A percentile compares a stretch with the other conserved stretches of the same genome.
Evolutionary conservation across 2,113 vertebrate genomes (phyloP).

Genomic region (Condylura cristata): DNA sequence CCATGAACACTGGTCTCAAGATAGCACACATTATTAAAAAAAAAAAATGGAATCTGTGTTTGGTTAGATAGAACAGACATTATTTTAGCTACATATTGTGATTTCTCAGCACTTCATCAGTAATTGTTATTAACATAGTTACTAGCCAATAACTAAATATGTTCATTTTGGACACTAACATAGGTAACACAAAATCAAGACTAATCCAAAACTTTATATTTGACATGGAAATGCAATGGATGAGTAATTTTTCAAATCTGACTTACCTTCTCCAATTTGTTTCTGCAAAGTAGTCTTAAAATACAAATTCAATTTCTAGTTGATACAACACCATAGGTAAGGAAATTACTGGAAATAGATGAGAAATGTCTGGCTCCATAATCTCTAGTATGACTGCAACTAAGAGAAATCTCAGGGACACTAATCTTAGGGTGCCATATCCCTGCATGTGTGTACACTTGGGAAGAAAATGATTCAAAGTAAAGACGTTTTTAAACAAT

Average conservation of each 20-base stretch:
- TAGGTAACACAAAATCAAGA: background rate
- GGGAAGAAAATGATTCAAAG: background rate
- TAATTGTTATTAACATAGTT: too few species aligned
- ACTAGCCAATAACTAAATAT: background rate
- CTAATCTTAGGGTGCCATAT: background rate
- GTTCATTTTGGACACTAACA: background rate
- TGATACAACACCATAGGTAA: background rate
- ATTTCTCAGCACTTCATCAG: background rate
- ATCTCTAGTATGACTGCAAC: background rate
- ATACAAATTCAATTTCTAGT: background rate
- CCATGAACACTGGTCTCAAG: too few species aligned
- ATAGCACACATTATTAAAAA: background rate
- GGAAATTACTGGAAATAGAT: background rate
- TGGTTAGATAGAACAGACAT: background rate
- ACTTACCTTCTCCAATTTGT: background rate
- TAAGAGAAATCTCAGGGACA: background rate
- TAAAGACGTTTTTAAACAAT: background rate
- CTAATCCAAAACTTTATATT: background rate
- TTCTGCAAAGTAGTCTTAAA: slow-evolving; percentile 15
- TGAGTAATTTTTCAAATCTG: background rate
- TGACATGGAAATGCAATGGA: background rate
- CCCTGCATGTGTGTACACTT: background rate
- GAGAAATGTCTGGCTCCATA: background rate
- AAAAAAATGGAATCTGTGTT: background rate
- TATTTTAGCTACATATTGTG: background rate